Conservation (phyloP, 2,113 vertebrate species). For the Rhynchomys soricoides region DNA sequence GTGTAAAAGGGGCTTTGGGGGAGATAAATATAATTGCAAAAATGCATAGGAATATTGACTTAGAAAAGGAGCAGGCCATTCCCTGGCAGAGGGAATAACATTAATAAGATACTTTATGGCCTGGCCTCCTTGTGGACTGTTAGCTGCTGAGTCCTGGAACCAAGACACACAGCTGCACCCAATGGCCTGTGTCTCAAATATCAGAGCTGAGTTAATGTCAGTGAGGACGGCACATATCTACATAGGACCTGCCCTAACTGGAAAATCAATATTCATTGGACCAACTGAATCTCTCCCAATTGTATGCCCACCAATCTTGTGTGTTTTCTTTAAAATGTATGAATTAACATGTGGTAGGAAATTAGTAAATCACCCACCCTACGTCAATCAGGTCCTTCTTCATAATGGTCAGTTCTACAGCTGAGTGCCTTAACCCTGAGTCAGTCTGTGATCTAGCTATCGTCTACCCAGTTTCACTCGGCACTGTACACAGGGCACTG, state of each 20-base stretch:
- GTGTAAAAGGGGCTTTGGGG: too few species aligned
- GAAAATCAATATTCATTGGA: not conserved
- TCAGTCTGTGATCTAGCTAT: not conserved
- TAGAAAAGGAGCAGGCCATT: too few species aligned
- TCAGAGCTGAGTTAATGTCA: not conserved
- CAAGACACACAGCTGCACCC: not conserved
- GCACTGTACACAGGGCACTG: not conserved
- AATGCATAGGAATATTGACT: not conserved
- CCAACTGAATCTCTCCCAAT: not conserved
- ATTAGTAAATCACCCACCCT: not conserved
- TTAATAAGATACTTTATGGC: not conserved
- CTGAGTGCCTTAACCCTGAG: not conserved
- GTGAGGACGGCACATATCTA: not conserved
- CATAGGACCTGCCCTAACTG: not conserved
- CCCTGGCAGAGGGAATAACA: too few species aligned
- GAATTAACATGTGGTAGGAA: not conserved
- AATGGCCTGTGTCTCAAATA: not conserved
- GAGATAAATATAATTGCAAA: not conserved
- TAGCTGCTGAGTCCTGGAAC: not conserved
- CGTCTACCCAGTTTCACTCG: not conserved
- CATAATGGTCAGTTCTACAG: not conserved
- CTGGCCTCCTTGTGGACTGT: not conserved
- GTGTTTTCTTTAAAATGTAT: not conserved
- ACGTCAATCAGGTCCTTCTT: not conserved
- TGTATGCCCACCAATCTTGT: not conserved